Conservation (phyloP, 2,113 vertebrate genomes). For the Nesospiza acunhae region DNA sequence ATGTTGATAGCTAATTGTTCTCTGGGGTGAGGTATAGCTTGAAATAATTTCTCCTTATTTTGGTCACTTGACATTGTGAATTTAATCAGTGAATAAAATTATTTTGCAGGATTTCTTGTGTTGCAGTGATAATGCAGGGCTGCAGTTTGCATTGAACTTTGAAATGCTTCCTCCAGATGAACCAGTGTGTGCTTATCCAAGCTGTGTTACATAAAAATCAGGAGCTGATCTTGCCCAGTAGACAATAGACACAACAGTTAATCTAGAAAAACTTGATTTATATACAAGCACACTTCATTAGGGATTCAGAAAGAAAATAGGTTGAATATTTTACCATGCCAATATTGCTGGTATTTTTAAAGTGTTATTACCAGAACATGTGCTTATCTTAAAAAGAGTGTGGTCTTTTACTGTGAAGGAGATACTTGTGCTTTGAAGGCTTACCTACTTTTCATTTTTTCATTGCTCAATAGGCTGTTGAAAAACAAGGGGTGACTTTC, state of each 20-base stretch:
- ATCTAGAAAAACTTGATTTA: neutral
- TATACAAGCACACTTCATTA: neutral
- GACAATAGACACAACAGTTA: neutral
- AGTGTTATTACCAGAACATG: rapidly evolving
- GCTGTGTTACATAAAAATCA: neutral
- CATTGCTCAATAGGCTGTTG: neutral
- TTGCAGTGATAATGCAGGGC: neutral
- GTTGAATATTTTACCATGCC: neutral
- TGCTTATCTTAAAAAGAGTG: neutral
- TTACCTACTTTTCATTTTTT: neutral
- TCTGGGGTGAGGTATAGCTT: neutral
- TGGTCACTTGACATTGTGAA: neutral
- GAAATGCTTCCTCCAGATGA: neutral
- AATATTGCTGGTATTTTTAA: neutral
- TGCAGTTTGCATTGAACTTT: neutral
- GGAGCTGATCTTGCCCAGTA: neutral
- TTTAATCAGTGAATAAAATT: neutral
- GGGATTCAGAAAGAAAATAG: neutral
- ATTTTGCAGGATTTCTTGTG: neutral
- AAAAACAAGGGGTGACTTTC: neutral
- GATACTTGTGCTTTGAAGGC: neutral
- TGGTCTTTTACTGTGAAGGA: neutral
- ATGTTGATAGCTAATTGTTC: neutral
- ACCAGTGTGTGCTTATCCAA: neutral
- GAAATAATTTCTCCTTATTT: neutral